Evolutionary conservation across 2,113 vertebrate genomes (phyloP).

Genomic region (Salminus brasiliensis): DNA sequence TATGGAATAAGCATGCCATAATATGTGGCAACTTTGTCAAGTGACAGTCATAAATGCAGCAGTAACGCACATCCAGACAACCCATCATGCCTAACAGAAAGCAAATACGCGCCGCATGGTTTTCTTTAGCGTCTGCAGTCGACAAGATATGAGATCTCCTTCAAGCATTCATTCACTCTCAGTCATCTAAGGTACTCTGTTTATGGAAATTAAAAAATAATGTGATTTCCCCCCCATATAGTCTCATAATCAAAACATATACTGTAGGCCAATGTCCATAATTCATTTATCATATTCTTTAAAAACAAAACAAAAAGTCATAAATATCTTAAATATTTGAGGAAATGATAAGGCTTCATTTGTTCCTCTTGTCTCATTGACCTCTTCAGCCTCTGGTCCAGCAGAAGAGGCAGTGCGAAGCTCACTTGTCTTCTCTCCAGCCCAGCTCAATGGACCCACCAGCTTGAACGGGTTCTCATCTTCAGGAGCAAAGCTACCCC

Average conservation of each 20-base stretch:
- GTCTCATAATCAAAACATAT: conserved; percentile 59
- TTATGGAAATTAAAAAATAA: conserved; percentile 57
- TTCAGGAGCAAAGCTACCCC: conserved; percentile 23
- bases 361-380: conserved; percentile 59
- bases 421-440: conserved; percentile 9
- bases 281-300: conserved; percentile 62
- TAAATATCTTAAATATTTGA: conserved; percentile 70
- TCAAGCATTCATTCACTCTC: conserved; percentile 36
- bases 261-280: conserved; percentile 42
- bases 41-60: conserved; percentile 46
- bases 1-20: conserved; percentile 49
- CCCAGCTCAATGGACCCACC: background rate
- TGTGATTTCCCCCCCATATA: conserved; percentile 26
- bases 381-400: conserved; percentile 40
- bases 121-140: background rate
- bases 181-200: conserved; percentile 55
- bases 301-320: conserved; percentile 52
- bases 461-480: background rate
- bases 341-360: conserved; percentile 69
- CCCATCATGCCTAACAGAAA: conserved; percentile 32
- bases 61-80: conserved; percentile 39
- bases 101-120: conserved; percentile 13
- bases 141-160: conserved; percentile 5
- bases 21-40: conserved; percentile 31
- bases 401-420: conserved; percentile 40